Conservation (phyloP, 2,888 invertebrate genomes). For the Caenorhabditis sinica region DNA sequence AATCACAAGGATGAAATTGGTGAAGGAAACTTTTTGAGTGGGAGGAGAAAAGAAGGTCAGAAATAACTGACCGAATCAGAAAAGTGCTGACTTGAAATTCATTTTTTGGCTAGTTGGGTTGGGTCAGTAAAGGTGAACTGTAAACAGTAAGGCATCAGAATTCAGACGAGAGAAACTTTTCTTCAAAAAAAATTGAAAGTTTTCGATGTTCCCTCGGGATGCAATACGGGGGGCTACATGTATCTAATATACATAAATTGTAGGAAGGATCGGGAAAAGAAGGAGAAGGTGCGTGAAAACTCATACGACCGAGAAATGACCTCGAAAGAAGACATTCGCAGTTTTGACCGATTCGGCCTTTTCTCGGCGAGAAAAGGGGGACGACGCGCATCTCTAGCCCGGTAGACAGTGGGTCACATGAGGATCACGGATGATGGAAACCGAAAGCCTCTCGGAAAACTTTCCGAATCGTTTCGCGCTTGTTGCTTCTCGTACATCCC, state of each 20-base stretch:
- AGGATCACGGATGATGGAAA: conserved; percentile 60
- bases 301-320: conserved; percentile 68
- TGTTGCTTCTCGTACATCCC: background rate
- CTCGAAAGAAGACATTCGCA: conserved; percentile 64
- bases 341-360: conserved; percentile 61
- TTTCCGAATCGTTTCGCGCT: background rate
- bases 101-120: background rate
- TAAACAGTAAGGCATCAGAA: conserved; percentile 9
- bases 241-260: conserved; percentile 39
- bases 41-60: conserved; percentile 6
- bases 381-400: conserved; percentile 39
- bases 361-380: conserved; percentile 18
- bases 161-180: background rate
- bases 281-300: conserved; percentile 39
- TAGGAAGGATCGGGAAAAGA: background rate
- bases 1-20: conserved; percentile 40
- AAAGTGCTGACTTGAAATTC: conserved; percentile 16
- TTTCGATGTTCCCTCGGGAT: background rate
- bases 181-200: conserved; percentile 1
- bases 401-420: conserved; percentile 61
- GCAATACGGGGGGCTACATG: conserved; percentile 1
- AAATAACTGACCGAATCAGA: conserved; percentile 2
- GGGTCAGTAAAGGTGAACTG: conserved; percentile 4
- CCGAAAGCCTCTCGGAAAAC: conserved; percentile 26
- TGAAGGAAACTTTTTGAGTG: no score